A percentile compares a stretch with the other conserved stretches of the same genome.
Conservation (phyloP, 2,797 vertebrate genomes). For the Sebastes glaucus region DNA sequence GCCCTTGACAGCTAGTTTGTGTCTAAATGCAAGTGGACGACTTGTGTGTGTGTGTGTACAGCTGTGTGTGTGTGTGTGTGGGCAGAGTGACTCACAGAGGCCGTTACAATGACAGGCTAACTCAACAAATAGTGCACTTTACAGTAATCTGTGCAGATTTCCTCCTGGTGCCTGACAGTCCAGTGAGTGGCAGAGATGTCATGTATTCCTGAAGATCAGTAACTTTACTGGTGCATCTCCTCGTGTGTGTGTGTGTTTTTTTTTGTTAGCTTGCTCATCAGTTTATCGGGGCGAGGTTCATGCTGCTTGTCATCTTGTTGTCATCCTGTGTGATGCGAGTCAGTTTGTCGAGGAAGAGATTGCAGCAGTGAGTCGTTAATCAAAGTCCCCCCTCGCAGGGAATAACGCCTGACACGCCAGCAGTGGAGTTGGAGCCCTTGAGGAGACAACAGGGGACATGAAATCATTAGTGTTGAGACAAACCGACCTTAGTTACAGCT, state of each 20-base stretch:
- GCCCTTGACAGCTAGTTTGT: slow-evolving; percentile 44
- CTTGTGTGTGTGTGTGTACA: slow-evolving; percentile 3
- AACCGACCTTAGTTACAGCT: slow-evolving; percentile 44
- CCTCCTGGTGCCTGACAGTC: not conserved
- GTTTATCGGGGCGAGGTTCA: slow-evolving; percentile 9
- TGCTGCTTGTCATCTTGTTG: slow-evolving; percentile 35
- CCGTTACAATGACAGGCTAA: slow-evolving; percentile 25
- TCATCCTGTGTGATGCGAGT: slow-evolving; percentile 30
- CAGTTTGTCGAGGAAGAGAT: slow-evolving; percentile 16
- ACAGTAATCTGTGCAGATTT: slow-evolving; percentile 22
- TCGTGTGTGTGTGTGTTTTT: not conserved
- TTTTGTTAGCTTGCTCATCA: slow-evolving; percentile 45
- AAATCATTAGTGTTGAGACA: slow-evolving; percentile 53
- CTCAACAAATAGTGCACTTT: slow-evolving; percentile 7
- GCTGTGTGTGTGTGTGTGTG: not conserved
- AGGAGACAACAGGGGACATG: slow-evolving; percentile 26
- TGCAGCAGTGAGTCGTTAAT: slow-evolving; percentile 40
- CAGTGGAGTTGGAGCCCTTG: slow-evolving; percentile 3
- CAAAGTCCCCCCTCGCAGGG: slow-evolving; percentile 3
- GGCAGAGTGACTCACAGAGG: slow-evolving; percentile 32
- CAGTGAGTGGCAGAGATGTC: not conserved
- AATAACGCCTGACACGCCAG: not conserved
- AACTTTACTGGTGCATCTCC: not conserved
- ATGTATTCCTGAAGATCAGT: not conserved
- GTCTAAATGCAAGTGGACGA: slow-evolving; percentile 18